These are phyloP conservation scores for Anthopleura xanthogrammica DNA, from an alignment of 92 coral and sea anemone species.

Conservation along the genomic window DNA sequence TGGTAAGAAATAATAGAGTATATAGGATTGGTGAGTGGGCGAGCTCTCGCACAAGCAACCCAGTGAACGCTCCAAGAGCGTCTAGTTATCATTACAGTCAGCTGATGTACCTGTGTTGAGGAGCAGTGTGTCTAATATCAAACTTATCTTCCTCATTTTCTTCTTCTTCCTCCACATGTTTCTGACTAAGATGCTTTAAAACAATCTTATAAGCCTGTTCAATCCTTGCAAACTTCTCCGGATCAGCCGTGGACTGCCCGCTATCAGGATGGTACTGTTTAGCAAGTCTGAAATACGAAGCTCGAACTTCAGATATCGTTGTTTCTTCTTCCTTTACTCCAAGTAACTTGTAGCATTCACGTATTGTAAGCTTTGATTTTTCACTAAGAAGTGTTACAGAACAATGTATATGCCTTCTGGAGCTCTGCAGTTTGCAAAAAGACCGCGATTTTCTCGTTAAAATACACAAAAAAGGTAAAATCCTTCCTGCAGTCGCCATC, in stretches of 20 bases:
- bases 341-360: slow-evolving; percentile 51
- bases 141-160: slow-evolving; percentile 47
- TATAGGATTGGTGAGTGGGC: no score
- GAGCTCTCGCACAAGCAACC: no score
- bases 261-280: slow-evolving; percentile 73
- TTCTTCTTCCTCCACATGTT: slow-evolving; percentile 25
- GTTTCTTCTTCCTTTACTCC: slow-evolving; percentile 56
- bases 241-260: slow-evolving; percentile 60
- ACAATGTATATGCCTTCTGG: slow-evolving; percentile 9
- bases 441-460: background rate
- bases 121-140: slow-evolving; percentile 72
- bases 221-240: slow-evolving; percentile 50
- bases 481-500: slow-evolving; percentile 9
- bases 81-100: no score
- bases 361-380: slow-evolving; percentile 14
- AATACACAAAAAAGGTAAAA: background rate
- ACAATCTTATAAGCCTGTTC: slow-evolving; percentile 63
- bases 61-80: no score
- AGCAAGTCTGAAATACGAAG: slow-evolving; percentile 58
- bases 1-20: no score
- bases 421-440: background rate
- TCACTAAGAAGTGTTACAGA: background rate
- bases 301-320: slow-evolving; percentile 50
- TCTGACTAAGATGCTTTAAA: slow-evolving; percentile 43
- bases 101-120: slow-evolving; percentile 57